Conservation (phyloP, 2,888 invertebrate species). For the Drosophila yooni region DNA sequence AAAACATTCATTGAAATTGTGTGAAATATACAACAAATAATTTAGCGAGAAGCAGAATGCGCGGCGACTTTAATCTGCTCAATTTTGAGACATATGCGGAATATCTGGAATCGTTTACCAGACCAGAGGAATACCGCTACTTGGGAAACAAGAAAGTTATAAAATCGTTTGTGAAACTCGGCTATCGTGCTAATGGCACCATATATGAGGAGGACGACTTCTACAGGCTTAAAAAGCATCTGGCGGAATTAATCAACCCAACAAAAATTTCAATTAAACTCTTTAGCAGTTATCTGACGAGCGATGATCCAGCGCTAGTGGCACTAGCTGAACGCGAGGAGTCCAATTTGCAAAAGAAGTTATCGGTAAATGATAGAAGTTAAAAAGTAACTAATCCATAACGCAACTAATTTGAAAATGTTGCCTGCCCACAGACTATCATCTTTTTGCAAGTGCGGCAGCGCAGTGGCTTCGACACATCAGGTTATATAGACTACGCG, state of each 20-base stretch:
- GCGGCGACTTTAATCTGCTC: conserved; percentile 56
- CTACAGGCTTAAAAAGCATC: conserved; percentile 86
- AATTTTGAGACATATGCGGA: conserved; percentile 88
- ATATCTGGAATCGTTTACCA: conserved; percentile 92
- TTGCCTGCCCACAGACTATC: conserved; percentile 40
- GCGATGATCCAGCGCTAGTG: conserved; percentile 87
- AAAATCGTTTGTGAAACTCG: conserved; percentile 90
- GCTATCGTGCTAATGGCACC: conserved; percentile 87
- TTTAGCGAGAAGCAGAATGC: neutral
- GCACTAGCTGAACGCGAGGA: conserved; percentile 87
- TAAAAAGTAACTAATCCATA: too few relatives aligned
- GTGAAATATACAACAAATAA: neutral
- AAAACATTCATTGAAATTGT: neutral
- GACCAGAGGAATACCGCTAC: conserved; percentile 90
- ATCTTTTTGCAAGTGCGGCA: conserved; percentile 55
- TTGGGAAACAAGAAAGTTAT: conserved; percentile 89
- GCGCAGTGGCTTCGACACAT: conserved; percentile 56
- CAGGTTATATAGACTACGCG: conserved; percentile 62
- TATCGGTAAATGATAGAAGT: conserved; percentile 86
- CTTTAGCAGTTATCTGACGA: conserved; percentile 87
- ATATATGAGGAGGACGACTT: conserved; percentile 87
- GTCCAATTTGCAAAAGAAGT: conserved; percentile 89
- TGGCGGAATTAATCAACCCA: conserved; percentile 87
- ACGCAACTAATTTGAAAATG: neutral
- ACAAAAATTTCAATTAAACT: conserved; percentile 84